Evolutionary conservation across 2,797 vertebrate genomes (phyloP).

Genomic region (Liparis tanakae): DNA sequence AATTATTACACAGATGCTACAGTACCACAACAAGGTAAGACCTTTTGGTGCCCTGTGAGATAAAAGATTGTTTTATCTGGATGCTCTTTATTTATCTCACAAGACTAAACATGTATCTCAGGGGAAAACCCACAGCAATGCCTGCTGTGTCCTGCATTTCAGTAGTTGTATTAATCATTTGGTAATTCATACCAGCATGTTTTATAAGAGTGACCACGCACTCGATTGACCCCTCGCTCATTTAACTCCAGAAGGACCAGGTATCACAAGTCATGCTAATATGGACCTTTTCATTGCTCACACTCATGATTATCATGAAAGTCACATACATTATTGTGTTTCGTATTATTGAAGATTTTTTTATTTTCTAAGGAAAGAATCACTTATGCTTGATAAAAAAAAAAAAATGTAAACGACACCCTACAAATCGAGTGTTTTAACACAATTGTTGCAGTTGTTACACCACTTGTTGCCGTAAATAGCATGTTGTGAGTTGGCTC

Average conservation of each 20-base stretch:
- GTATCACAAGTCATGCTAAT: neutral
- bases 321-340: neutral
- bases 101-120: neutral
- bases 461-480: neutral
- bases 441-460: neutral
- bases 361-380: neutral
- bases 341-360: neutral
- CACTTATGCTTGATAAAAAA: too few relatives aligned
- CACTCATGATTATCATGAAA: neutral
- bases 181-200: neutral
- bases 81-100: neutral
- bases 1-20: constrained; percentile 99
- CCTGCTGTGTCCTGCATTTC: constrained; percentile 3
- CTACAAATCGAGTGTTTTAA: neutral
- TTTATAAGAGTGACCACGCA: neutral
- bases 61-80: constrained; percentile 1
- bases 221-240: neutral
- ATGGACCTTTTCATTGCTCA: neutral
- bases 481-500: neutral
- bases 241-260: neutral
- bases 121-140: neutral
- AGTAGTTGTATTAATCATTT: constrained; percentile 2
- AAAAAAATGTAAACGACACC: too few relatives aligned
- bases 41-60: neutral
- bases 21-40: constrained; percentile 99